Evolutionary conservation across 1,140 invertebrate species (phyloP), one percentile per base, ranked within the genome.

Genomic region (Heliconius melpomene): DNA sequence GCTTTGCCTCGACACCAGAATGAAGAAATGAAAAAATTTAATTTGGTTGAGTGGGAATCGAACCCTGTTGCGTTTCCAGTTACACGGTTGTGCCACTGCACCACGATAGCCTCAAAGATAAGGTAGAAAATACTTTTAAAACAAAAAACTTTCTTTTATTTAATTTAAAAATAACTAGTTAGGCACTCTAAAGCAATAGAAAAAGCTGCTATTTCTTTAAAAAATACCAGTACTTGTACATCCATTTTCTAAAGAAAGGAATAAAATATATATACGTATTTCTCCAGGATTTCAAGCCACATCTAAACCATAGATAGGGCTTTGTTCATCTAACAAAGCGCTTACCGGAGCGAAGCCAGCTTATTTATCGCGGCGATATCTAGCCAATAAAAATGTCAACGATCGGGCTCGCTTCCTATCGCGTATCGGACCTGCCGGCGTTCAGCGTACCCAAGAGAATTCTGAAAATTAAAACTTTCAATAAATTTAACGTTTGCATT

Each of bases 331-430:
- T 73, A 75, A 75, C 74, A 79, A 79, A 79, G 78, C 73, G 72
- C 57, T 52, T 60, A 74, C 38, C 23, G 72, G 16, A 70, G 23
- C 73, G 73, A 79, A 73, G 71, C 18, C 74, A 26, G 60, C 57
- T 71, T 75, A 75, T 75, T 79, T 79, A 75, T 79, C 78, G 26
- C 70, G 38, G 50, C 78, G 78, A 79, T 79, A 79, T 79, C 78
- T 79, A 71, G n/a, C 26, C 78, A 71, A 73, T 79, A 79, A 77
- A 83, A 80, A 75, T 66, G 82, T 78, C 75, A 82, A 80, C 76
- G 75, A 70, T 75, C 46, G 46, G 16, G 71, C 71, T 50, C 75
- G 54, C 75, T 72, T 72, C 71, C 76, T 77, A 77, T 77, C 70
- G 76, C 76, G 52, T 75, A 60, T 80, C 74, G 66, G 66, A 80